Conservation (phyloP, 2,888 invertebrate species). For the Drosophila borborema region DNA sequence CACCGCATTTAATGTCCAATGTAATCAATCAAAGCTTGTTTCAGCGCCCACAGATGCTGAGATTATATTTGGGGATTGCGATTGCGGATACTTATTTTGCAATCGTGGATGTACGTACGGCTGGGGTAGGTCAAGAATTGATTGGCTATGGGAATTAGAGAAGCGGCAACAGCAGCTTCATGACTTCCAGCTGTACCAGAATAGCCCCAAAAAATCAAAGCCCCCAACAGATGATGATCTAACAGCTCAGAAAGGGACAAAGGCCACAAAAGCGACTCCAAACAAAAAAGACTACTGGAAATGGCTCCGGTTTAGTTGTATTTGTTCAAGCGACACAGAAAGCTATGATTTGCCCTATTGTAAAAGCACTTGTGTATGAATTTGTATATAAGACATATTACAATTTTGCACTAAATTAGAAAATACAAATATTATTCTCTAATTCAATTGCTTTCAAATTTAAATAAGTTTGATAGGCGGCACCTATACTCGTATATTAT, state of each 20-base stretch:
- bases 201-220: not conserved
- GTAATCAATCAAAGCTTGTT: no score
- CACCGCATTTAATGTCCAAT: not conserved
- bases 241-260: no score
- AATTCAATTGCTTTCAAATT: conserved; percentile 1
- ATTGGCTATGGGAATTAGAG: conserved; percentile 73
- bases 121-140: conserved; percentile 75
- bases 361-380: conserved; percentile 21
- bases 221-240: not conserved
- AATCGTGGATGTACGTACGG: conserved; percentile 7
- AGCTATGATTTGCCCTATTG: conserved; percentile 27
- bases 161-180: conserved; percentile 29
- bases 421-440: not conserved
- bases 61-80: conserved; percentile 68
- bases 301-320: conserved; percentile 43
- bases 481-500: no score
- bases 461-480: not conserved
- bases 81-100: conserved; percentile 20
- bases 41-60: conserved; percentile 65
- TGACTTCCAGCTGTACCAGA: not conserved
- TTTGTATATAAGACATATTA: conserved; percentile 6
- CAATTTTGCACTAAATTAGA: conserved; percentile 3
- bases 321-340: conserved; percentile 22
- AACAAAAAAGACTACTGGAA: conserved; percentile 33
- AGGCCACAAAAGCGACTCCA: no score